Conservation (phyloP, 1,140 invertebrate genomes). For the Pseudomyrmex flavicornis region DNA sequence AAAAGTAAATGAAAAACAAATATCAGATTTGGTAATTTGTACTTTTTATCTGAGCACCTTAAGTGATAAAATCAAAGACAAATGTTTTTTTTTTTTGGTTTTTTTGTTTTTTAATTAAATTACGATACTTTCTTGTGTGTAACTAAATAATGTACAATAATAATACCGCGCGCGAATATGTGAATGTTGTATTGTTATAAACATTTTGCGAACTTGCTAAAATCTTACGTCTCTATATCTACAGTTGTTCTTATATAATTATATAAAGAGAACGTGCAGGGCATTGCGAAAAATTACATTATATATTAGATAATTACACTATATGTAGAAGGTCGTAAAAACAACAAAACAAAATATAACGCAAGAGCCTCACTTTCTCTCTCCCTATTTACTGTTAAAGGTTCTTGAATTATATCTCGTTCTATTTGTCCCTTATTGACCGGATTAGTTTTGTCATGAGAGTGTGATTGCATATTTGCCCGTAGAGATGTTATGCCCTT, state of each 20-base stretch:
- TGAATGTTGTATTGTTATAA: constrained; percentile 47
- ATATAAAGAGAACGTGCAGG: constrained; percentile 62
- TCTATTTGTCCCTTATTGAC: no score
- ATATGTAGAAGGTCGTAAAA: no score
- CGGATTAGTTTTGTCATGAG: constrained; percentile 66
- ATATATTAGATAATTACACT: no score
- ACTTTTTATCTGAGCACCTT: constrained; percentile 66
- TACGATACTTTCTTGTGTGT: neutral
- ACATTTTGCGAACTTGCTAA: constrained; percentile 40
- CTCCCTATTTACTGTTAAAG: no score
- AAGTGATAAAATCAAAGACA: constrained; percentile 59
- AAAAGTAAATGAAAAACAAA: constrained; percentile 58
- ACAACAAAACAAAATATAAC: no score
- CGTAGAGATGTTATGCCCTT: neutral
- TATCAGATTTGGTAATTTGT: constrained; percentile 70
- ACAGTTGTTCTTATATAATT: constrained; percentile 69
- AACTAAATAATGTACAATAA: constrained; percentile 66
- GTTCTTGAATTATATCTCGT: no score
- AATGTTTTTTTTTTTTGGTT: no score
- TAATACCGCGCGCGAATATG: constrained; percentile 56
- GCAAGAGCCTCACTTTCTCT: no score
- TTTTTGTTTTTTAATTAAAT: no score
- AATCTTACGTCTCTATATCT: constrained; percentile 75
- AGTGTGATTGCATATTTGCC: constrained; percentile 66
- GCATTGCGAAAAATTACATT: constrained; percentile 15